Evolutionary conservation across 2,113 vertebrate genomes (phyloP).

Genomic region (Pluvianellus socialis): DNA sequence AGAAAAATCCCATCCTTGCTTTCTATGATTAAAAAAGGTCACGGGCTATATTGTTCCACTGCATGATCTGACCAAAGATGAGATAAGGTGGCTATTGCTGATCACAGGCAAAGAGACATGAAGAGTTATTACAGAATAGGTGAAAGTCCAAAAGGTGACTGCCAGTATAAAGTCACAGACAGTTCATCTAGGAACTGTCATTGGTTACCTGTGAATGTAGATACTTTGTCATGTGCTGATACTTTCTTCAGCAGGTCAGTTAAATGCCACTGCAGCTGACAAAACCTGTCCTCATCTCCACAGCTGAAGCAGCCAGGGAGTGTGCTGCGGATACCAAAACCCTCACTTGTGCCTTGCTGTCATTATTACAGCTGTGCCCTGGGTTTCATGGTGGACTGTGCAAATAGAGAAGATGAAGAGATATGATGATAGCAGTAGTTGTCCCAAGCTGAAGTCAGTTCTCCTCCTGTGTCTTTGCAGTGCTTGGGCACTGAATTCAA

Average conservation of each 20-base stretch:
- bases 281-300: neutral
- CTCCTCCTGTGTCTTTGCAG: neutral
- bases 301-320: neutral
- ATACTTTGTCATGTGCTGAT: neutral
- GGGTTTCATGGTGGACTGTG: neutral
- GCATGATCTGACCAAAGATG: neutral
- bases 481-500: neutral
- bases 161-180: neutral
- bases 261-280: neutral
- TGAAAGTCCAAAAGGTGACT: neutral
- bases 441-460: neutral
- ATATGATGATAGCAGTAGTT: neutral
- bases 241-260: neutral
- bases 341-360: rapidly evolving
- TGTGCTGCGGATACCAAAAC: neutral
- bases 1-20: neutral
- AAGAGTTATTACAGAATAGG: neutral
- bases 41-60: neutral
- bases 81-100: neutral
- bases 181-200: neutral
- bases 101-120: neutral
- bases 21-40: neutral
- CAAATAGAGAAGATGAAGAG: neutral
- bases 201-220: neutral
- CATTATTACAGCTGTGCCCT: neutral